A percentile compares a stretch with the other conserved stretches of the same genome.
These are phyloP conservation scores for Rallus crepitans DNA, from an alignment of 2,797 vertebrate species.

Conservation along the genomic window DNA sequence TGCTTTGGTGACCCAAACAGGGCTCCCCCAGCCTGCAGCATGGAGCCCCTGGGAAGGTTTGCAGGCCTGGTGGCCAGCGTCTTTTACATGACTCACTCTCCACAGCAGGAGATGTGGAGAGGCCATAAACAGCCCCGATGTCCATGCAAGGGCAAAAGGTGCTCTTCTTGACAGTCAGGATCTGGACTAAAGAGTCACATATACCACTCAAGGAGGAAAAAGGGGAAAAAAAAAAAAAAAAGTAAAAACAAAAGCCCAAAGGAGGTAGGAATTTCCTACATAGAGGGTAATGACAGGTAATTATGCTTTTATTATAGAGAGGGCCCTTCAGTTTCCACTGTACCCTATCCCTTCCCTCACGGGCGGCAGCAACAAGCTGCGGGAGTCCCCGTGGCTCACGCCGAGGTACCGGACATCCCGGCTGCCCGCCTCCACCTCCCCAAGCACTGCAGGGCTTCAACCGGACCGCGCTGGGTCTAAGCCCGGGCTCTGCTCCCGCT, in stretches of 20 bases:
- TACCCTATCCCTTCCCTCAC: too few species aligned
- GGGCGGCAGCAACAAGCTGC: background rate
- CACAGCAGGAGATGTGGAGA: background rate
- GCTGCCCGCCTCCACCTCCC: too few species aligned
- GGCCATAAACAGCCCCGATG: fast-evolving
- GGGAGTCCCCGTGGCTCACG: too few species aligned
- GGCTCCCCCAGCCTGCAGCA: background rate
- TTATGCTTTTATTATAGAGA: fast-evolving
- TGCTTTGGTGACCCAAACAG: fast-evolving
- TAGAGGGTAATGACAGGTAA: background rate
- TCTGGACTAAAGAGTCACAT: fast-evolving
- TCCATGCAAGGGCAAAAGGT: fast-evolving
- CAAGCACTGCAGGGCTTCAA: too few species aligned
- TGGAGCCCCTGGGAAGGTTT: too few species aligned
- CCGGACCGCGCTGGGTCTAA: background rate
- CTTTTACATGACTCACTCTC: background rate
- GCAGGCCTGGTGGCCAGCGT: too few species aligned
- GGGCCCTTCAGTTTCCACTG: background rate
- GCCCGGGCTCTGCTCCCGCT: too few species aligned
- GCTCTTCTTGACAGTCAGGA: background rate
- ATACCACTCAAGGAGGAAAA: too few species aligned
- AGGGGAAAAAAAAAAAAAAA: too few species aligned
- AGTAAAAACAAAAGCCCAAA: background rate
- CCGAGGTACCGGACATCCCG: too few species aligned
- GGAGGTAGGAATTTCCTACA: background rate